Evolutionary conservation across 2,888 invertebrate species (phyloP).

Genomic region (Carcina quercana): DNA sequence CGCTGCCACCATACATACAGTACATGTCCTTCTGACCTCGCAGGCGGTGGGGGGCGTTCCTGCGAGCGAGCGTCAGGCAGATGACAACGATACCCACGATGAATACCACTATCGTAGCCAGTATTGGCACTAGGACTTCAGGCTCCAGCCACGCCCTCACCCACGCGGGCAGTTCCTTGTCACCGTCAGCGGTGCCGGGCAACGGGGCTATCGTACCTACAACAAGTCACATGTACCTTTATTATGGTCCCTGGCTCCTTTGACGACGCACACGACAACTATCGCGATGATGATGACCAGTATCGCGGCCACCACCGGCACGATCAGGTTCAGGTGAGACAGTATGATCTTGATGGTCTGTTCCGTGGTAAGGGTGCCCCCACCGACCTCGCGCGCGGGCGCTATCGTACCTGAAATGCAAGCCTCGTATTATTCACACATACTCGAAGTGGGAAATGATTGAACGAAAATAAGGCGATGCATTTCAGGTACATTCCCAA

Average conservation of each 20-base stretch:
- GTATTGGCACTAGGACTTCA: conserved; percentile 91
- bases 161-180: conserved; percentile 79
- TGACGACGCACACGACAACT: conserved; percentile 93
- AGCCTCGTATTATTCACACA: conserved; percentile 25
- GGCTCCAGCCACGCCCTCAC: conserved; percentile 91
- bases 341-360: conserved; percentile 91
- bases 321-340: conserved; percentile 93
- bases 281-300: conserved; percentile 95
- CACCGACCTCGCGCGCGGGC: conserved; percentile 83
- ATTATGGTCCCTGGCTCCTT: conserved; percentile 87
- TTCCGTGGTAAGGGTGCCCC: conserved; percentile 82
- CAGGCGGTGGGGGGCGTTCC: conserved; percentile 87
- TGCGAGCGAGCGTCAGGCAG: conserved; percentile 89
- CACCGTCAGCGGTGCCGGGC: conserved; percentile 73
- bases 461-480: conserved; percentile 40
- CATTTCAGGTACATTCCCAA: conserved; percentile 61
- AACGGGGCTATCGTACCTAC: conserved; percentile 89
- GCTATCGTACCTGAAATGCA: conserved; percentile 95
- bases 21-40: conserved; percentile 86
- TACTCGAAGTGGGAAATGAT: conserved; percentile 6
- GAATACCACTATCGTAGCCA: conserved; percentile 92
- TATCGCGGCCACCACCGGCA: conserved; percentile 93
- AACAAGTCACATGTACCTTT: conserved; percentile 81
- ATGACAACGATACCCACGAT: conserved; percentile 93
- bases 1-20: conserved; percentile 79